Evolutionary conservation across 2,888 invertebrate species (phyloP), one percentile per base, ranked within the genome.

Genomic region (Synergus laeviventris): DNA sequence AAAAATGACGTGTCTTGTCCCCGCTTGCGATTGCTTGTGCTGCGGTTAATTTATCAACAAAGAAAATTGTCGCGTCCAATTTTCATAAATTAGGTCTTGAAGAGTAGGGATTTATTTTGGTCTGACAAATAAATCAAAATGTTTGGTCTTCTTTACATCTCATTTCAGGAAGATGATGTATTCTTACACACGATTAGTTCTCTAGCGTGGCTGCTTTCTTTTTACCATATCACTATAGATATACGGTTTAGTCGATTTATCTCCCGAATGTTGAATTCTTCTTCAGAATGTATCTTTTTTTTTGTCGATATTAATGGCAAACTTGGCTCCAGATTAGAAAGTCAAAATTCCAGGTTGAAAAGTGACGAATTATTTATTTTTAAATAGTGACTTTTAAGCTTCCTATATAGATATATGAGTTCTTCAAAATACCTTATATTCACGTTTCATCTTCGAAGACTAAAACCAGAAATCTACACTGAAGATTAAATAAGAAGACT

Each of bases 401-500:
- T n/a, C n/a, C n/a, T 24, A 16, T 56, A 56, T 56, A n/a, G n/a
- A n/a, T 21, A 45, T 14, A 8, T 66, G 21, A 18, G 21, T 70
- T 70, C 31, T 70, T 70, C 49, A 42, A 64, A 21, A 12, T 64
- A 64, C 21, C 14, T 16, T n/a, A n/a, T n/a, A n/a, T n/a, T 14
- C 18, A 42, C 18, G 21, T 64, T 21, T 81, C 78, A 76, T 78
- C 79, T 60, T 79, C 54, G 79, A 80, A 82, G 77, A 81, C 61
- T 64, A 76, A 76, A 76, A 45, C 49, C 38, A 24, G 56, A 77
- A 49, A 42, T 49, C 77, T 42, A 75, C 80, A 78, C 77, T 59
- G 81, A 81, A 82, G 80, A 81, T 80, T 76, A 73, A 74, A n/a
- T n/a, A n/a, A 79, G 76, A 79, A 49, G 76, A 77, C 61, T 49